Evolutionary conservation across 2,888 invertebrate genomes (phyloP), one percentile per base, ranked within the genome.

Genomic region (Lasius platythorax): DNA sequence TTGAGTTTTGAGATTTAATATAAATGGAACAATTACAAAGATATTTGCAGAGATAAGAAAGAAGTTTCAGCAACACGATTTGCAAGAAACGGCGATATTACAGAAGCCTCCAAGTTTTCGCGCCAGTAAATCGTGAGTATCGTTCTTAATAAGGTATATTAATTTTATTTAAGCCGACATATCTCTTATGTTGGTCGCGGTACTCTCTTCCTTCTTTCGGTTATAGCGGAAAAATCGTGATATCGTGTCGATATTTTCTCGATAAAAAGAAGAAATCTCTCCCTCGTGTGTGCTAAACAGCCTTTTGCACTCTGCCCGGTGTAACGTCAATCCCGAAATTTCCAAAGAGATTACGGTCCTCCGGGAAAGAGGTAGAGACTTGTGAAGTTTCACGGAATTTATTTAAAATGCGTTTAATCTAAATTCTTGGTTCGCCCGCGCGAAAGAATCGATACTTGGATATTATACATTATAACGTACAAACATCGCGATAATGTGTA

Each of bases 81-180:
- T 50, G n/a, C 8, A 50, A 50, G n/a, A 50, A 50, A 50, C 8
- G 6, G 5, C 18, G 2, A 6, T 50, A 6, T 50, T n/a, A 50
- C 8, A 50, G 8, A 50, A 50, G 2, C 18, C 4, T 50, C 8
- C 18, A 50, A 8, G 18, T 50, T 50, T 50, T 50, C 18, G 46
- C 46, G 50, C 2, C 18, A 50, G 5, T 18, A 50, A 50, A 50
- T 18, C 1, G 15, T 50, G 50, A 64, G 3, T 46, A 12, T 12
- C 11, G 8, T 56, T 67, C 33, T 67, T 72, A 68, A 88, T 84
- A 68, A 46, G 1, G 30, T 66, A 84, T 83, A 86, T 81, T 88
- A 88, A 89, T 89, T 88, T 89, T 82, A 87, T 85, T 85, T 87
- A 23, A 50, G 30, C 53, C 53, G 70, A 70, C 30, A 58, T 12